phyloP scores from a whole-genome alignment of 2,888 invertebrate species.

The Pollenia griseotomentosa region DNA sequence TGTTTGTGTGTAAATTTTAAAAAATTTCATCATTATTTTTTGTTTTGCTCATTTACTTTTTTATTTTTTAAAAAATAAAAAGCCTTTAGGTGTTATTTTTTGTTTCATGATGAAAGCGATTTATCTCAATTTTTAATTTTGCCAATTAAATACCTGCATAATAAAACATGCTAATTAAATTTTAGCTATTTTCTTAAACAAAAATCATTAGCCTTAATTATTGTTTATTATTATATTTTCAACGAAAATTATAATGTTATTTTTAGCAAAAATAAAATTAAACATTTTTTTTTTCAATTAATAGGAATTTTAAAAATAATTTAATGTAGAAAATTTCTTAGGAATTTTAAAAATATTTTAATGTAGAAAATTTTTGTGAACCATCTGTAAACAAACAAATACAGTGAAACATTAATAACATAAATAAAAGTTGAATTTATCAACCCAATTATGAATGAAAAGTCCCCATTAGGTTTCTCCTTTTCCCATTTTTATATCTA shows the following conservation, averaged over 20 bases:
- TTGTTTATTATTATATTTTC: conserved; percentile 50
- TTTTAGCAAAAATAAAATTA: conserved; percentile 14
- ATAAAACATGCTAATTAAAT: conserved; percentile 48
- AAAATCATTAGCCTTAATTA: conserved; percentile 55
- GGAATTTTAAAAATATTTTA: not conserved
- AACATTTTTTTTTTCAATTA: conserved; percentile 33
- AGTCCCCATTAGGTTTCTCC: too few relatives aligned
- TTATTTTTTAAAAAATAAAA: conserved; percentile 16
- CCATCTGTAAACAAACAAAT: not conserved
- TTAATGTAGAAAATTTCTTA: not conserved
- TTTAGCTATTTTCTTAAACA: conserved; percentile 30
- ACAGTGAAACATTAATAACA: conserved; percentile 14
- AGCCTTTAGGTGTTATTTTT: conserved; percentile 29
- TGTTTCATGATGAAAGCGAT: not conserved
- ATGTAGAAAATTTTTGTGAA: conserved; percentile 19
- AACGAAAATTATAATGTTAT: conserved; percentile 51
- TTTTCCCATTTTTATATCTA: too few relatives aligned
- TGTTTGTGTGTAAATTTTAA: not conserved
- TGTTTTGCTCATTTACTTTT: not conserved
- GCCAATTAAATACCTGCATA: not conserved
- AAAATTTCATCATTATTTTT: not conserved
- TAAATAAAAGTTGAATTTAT: not conserved
- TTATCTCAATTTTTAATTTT: not conserved
- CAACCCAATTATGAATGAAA: too few relatives aligned
- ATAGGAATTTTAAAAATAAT: conserved; percentile 31